A percentile compares a stretch with the other conserved stretches of the same genome.
Conservation (phyloP, 2,888 invertebrate species). For the Plagodis pulveraria region DNA sequence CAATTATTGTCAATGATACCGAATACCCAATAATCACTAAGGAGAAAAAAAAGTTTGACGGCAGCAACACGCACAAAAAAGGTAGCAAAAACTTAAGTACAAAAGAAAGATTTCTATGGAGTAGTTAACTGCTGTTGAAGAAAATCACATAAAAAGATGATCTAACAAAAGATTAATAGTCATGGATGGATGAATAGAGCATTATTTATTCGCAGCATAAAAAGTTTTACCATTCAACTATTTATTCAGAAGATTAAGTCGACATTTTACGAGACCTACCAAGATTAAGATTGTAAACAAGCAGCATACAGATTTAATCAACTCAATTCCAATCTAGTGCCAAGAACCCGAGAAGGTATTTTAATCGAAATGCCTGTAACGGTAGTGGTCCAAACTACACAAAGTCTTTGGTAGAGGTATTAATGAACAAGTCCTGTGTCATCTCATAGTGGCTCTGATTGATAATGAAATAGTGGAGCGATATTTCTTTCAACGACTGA, state of each 20-base stretch:
- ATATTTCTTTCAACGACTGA: slow-evolving; percentile 42
- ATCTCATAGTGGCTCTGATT: slow-evolving; percentile 26
- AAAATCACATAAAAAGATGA: slow-evolving; percentile 38
- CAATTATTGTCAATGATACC: slow-evolving; percentile 50
- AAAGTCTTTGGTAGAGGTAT: slow-evolving; percentile 12
- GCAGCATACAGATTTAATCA: slow-evolving; percentile 15
- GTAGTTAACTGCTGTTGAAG: slow-evolving; percentile 40
- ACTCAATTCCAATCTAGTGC: slow-evolving; percentile 16
- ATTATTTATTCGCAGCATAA: slow-evolving; percentile 15
- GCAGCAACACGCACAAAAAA: slow-evolving; percentile 48
- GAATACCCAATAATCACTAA: slow-evolving; percentile 39
- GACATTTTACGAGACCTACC: slow-evolving; percentile 16
- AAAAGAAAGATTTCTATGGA: slow-evolving; percentile 47
- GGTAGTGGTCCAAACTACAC: slow-evolving; percentile 11
- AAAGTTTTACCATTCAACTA: slow-evolving; percentile 16
- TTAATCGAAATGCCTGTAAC: slow-evolving; percentile 18
- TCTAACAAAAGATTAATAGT: slow-evolving; percentile 24
- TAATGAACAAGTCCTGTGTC: slow-evolving; percentile 23
- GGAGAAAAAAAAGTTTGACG: slow-evolving; percentile 36
- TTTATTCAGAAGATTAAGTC: slow-evolving; percentile 11
- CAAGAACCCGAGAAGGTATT: slow-evolving; percentile 15
- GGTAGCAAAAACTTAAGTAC: slow-evolving; percentile 46
- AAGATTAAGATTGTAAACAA: slow-evolving; percentile 9
- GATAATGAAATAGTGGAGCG: slow-evolving; percentile 27
- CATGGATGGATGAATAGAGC: slow-evolving; percentile 17